These are phyloP conservation scores for Remorina albescens DNA, from an alignment of 2,797 vertebrate species.

Conservation along the genomic window DNA sequence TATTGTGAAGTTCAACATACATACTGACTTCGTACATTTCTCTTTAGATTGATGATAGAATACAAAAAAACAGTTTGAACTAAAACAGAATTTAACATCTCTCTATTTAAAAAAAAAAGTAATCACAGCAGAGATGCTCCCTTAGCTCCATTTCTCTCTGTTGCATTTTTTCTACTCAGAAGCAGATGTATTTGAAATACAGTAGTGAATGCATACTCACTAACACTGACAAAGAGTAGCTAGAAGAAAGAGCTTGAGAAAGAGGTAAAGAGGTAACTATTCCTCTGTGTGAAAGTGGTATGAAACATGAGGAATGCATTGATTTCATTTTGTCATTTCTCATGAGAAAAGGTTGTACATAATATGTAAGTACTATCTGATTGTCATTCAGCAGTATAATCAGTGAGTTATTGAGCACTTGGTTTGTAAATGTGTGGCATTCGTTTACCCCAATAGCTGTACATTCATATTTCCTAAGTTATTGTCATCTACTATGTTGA, in stretches of 20 bases:
- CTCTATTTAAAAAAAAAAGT: slow-evolving; percentile 23
- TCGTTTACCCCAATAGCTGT: slow-evolving; percentile 28
- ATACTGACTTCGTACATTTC: slow-evolving; percentile 33
- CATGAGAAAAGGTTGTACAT: slow-evolving; percentile 12
- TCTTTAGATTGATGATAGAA: slow-evolving; percentile 35
- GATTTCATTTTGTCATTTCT: slow-evolving; percentile 15
- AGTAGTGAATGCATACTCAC: slow-evolving; percentile 51
- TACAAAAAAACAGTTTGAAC: slow-evolving; percentile 30
- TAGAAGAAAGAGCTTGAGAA: slow-evolving; percentile 46
- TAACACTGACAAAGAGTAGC: slow-evolving; percentile 47
- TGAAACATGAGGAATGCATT: slow-evolving; percentile 65
- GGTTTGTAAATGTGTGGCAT: slow-evolving; percentile 51
- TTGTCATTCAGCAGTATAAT: slow-evolving; percentile 76
- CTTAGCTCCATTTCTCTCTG: slow-evolving; percentile 25
- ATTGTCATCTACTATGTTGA: slow-evolving; percentile 14
- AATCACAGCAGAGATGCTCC: slow-evolving; percentile 50
- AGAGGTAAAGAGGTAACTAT: slow-evolving; percentile 24
- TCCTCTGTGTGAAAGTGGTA: slow-evolving; percentile 30
- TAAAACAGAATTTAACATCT: slow-evolving; percentile 36
- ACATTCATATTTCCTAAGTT: slow-evolving; percentile 57
- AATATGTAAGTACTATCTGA: slow-evolving; percentile 52
- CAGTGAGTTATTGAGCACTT: slow-evolving; percentile 45
- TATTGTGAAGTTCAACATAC: slow-evolving; percentile 39
- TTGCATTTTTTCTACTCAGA: slow-evolving; percentile 58
- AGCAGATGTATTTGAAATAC: slow-evolving; percentile 51